phyloP scores from a whole-genome alignment of 1,140 invertebrate species.

The Antheraea pernyi region DNA sequence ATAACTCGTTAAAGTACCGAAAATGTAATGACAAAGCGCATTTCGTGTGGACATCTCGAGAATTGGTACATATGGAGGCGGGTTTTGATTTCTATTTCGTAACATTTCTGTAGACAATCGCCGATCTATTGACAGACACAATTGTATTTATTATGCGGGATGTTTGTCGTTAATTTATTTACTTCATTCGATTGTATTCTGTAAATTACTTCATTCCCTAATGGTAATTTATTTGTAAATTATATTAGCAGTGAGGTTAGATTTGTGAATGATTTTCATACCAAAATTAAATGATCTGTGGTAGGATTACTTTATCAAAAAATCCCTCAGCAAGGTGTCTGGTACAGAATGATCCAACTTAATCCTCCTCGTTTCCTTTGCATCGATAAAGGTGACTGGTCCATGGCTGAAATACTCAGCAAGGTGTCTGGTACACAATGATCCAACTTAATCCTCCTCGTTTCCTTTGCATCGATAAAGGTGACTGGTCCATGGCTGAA shows the following conservation, averaged over 20 bases:
- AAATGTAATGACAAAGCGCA: constrained; percentile 42
- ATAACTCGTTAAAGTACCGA: constrained; percentile 35
- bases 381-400: too few relatives aligned
- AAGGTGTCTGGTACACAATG: too few relatives aligned
- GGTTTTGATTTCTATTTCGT: constrained; percentile 47
- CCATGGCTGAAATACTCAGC: too few relatives aligned
- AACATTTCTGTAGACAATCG: constrained; percentile 38
- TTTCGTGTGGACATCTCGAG: constrained; percentile 34
- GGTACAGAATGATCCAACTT: too few relatives aligned
- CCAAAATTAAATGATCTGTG: too few relatives aligned
- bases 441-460: too few relatives aligned
- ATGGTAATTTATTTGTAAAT: not conserved
- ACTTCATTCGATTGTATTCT: constrained; percentile 19
- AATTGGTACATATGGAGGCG: constrained; percentile 48
- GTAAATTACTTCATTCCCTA: not conserved
- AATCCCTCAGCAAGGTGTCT: too few relatives aligned
- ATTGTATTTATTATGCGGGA: constrained; percentile 44
- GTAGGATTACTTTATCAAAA: too few relatives aligned
- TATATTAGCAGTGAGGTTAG: not conserved
- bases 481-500: too few relatives aligned
- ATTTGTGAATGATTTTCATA: too few relatives aligned
- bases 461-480: too few relatives aligned
- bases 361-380: too few relatives aligned
- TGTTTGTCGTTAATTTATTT: constrained; percentile 44
- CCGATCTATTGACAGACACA: constrained; percentile 11